These are phyloP conservation scores for Pelosia muscerda DNA, from an alignment of 2,888 invertebrate genomes.

Conservation along the genomic window DNA sequence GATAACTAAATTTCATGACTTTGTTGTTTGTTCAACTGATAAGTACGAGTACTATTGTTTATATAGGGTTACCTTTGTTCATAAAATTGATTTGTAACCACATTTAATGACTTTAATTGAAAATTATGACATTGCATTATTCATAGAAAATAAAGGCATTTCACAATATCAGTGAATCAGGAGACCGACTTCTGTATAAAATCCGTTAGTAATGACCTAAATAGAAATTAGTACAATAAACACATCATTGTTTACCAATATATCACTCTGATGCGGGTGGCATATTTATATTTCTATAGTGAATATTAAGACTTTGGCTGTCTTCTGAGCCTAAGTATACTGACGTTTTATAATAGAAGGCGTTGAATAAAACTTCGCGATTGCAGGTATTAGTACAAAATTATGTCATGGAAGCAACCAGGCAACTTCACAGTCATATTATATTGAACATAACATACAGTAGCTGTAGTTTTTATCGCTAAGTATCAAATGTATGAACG, in stretches of 20 bases:
- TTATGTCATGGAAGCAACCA: background rate
- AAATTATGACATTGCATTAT: background rate
- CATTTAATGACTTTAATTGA: background rate
- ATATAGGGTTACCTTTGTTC: background rate
- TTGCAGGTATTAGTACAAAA: no score
- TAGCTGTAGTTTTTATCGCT: background rate
- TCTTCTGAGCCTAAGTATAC: background rate
- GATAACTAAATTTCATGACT: no score
- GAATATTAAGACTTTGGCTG: background rate
- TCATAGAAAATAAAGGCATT: background rate
- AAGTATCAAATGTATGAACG: background rate
- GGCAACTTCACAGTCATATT: background rate
- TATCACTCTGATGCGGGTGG: background rate
- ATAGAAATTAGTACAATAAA: background rate
- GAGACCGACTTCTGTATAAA: background rate
- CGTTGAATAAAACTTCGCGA: background rate
- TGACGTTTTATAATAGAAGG: no score
- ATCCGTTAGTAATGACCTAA: constrained; percentile 4
- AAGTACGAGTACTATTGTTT: background rate
- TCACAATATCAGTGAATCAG: background rate
- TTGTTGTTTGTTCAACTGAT: no score
- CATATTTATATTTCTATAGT: background rate
- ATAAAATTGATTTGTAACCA: background rate
- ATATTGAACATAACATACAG: background rate
- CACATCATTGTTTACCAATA: background rate